phyloP scores from a whole-genome alignment of 2,888 invertebrate genomes.

The Eupithecia insigniata region DNA sequence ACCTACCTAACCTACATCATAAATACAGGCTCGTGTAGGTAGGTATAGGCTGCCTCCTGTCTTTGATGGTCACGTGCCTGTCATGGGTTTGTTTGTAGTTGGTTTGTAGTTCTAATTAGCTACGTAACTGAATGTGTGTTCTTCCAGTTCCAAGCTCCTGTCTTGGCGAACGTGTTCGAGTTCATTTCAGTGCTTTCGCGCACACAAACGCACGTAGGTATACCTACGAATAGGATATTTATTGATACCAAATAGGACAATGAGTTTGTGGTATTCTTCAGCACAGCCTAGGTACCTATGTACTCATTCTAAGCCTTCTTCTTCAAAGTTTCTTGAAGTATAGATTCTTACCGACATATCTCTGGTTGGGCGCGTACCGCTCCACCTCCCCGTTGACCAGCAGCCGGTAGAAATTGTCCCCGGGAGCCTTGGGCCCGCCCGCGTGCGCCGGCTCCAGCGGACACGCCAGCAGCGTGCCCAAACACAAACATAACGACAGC shows the following conservation, averaged over 20 bases:
- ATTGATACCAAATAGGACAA: too few relatives aligned
- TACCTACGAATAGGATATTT: too few relatives aligned
- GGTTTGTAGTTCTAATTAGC: neutral
- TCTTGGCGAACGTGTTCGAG: neutral
- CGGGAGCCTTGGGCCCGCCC: conserved; percentile 83
- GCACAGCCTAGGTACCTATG: neutral
- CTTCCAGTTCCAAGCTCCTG: too few relatives aligned
- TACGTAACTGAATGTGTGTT: neutral
- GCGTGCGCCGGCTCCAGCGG: conserved; percentile 66
- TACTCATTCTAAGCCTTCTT: neutral
- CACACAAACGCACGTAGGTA: too few relatives aligned
- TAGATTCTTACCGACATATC: conserved; percentile 88
- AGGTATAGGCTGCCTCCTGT: too few relatives aligned
- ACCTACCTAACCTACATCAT: neutral
- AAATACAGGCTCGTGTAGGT: too few relatives aligned
- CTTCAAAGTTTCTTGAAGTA: neutral
- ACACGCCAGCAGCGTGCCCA: conserved; percentile 59
- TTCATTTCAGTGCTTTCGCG: neutral
- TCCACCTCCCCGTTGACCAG: conserved; percentile 91
- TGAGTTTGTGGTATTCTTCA: neutral
- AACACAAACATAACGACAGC: conserved; percentile 44
- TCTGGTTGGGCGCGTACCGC: conserved; percentile 92
- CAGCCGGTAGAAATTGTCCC: conserved; percentile 94
- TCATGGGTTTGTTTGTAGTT: neutral
- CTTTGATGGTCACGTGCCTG: too few relatives aligned